Evolutionary conservation across 2,113 vertebrate species (phyloP).

Genomic region (Cinclus cinclus): DNA sequence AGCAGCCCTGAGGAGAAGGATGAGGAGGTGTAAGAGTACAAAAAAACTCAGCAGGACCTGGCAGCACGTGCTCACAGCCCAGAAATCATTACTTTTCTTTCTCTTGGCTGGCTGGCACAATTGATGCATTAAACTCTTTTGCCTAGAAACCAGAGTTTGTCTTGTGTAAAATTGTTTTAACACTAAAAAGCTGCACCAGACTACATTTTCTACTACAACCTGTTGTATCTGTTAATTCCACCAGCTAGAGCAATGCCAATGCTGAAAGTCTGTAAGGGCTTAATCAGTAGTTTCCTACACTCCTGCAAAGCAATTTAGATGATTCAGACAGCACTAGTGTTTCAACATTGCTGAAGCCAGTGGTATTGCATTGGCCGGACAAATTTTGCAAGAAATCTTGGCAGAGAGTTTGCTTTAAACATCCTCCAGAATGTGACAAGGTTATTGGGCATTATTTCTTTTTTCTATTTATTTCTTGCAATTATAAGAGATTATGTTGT

Average conservation of each 20-base stretch:
- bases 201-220: background rate
- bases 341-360: background rate
- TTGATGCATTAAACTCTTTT: background rate
- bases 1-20: background rate
- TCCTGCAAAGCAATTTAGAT: background rate
- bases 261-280: background rate
- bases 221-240: background rate
- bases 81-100: background rate
- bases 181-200: background rate
- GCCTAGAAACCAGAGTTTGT: background rate
- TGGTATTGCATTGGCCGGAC: background rate
- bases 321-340: background rate
- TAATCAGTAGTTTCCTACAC: background rate
- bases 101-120: background rate
- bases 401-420: background rate
- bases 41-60: background rate
- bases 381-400: conserved; percentile 1
- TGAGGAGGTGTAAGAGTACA: too few relatives aligned
- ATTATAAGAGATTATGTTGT: background rate
- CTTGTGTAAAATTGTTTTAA: background rate
- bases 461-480: background rate
- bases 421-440: background rate
- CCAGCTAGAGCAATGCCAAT: background rate
- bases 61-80: background rate
- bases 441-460: background rate